Evolutionary conservation across 2,113 vertebrate species (phyloP).

Genomic region (Hippocampus mohnikei): DNA sequence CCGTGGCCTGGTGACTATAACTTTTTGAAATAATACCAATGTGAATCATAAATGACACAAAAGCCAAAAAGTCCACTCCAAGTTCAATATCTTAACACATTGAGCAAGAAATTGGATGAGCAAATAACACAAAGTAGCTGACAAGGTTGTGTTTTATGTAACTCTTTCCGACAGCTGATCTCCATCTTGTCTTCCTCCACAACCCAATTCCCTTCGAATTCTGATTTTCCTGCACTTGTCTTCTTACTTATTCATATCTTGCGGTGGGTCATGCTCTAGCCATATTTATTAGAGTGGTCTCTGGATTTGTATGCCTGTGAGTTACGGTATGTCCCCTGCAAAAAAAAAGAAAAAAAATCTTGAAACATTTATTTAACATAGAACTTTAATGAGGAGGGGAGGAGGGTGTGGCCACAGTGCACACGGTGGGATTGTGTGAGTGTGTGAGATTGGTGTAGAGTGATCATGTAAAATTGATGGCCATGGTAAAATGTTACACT

Average conservation of each 20-base stretch:
- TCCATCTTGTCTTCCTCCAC: conserved; percentile 1
- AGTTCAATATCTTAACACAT: neutral
- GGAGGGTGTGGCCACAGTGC: conserved; percentile 8
- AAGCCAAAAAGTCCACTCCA: neutral
- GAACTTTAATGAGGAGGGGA: conserved; percentile 49
- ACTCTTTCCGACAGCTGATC: neutral
- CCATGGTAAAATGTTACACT: conserved; percentile 54
- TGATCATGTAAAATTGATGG: conserved; percentile 61
- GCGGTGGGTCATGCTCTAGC: neutral
- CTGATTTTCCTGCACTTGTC: neutral
- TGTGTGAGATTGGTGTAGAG: conserved; percentile 16
- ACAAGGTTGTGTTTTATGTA: neutral
- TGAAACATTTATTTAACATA: conserved; percentile 61
- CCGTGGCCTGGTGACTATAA: neutral
- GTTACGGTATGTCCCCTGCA: conserved; percentile 15
- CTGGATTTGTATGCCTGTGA: conserved; percentile 30
- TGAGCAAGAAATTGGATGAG: neutral
- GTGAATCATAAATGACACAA: neutral
- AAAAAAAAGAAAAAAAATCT: conserved; percentile 27
- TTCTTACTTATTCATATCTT: conserved; percentile 20
- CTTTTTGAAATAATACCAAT: neutral
- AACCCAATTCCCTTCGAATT: neutral
- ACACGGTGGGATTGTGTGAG: conserved; percentile 16
- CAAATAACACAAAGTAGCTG: neutral
- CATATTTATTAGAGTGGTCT: conserved; percentile 14